Base-by-base conservation (phyloP, 2,888 invertebrate genomes). In the Ischnura elegans region DNA sequence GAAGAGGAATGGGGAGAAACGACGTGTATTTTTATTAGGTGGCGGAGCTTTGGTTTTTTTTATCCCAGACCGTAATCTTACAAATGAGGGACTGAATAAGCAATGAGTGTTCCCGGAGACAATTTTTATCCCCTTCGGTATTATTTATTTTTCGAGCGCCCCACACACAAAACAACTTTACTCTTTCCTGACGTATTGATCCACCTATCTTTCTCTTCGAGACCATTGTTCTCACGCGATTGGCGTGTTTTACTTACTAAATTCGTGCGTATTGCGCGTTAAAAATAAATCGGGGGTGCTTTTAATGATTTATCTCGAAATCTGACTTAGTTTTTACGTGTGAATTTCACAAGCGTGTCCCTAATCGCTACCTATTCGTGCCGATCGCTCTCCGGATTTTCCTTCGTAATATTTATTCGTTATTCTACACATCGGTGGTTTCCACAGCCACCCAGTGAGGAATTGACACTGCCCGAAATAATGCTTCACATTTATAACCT, bases 81-180 rank as follows among this genome's bases (percentile, higher is more conserved):
- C 61, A 90, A 90, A 90, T 90, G 90, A 90, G 90, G 61, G 61
- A 61, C 90, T 90, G 55, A 90, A 90, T 90, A 61, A 76, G 90
- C 90, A 61, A 90, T 66, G 61, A 90, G 90, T 90, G 61, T 90
- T 90, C 66, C 90, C 43, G 61, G 61, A 90, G 61, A 61, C 61
- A 61, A 90, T 55, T 55, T 90, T 90, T 51, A 61, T 76, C 76
- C 76, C 76, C 36, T n/a, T 42, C 61, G 90, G 90, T 55, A 90
- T 90, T 90, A 90, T 90, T 90, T 90, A 90, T 90, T 90, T 90
- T 90, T 90, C 61, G 55, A 61, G n/a, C 10, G 47, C 21, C 36
- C 61, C 76, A 13, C n/a, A 66, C 43, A 61, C 43, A 61, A 86
- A 90, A 55, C 90, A 55, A 55, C 55, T 76, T 46, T 46, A 46